phyloP scores from a whole-genome alignment of 2,113 vertebrate species.

The Cygnus atratus region DNA sequence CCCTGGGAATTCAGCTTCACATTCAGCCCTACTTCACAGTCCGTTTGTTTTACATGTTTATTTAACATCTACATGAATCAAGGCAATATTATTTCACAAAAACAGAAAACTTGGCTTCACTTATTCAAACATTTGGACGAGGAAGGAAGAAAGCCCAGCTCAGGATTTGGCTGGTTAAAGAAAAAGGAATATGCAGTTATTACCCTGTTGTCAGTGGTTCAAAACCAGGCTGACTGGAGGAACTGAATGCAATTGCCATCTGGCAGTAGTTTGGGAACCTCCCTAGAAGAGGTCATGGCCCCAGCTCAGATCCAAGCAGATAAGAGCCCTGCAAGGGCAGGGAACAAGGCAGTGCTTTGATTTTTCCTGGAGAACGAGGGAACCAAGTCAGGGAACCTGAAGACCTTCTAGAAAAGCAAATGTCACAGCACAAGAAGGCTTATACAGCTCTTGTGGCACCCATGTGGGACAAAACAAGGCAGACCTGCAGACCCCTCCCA shows the following conservation, averaged over 20 bases:
- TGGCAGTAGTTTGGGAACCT: slow-evolving; percentile 41
- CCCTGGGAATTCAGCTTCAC: slow-evolving; percentile 51
- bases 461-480: background rate
- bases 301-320: slow-evolving; percentile 26
- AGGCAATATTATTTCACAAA: slow-evolving; percentile 54
- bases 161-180: slow-evolving; percentile 30
- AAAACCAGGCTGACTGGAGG: background rate
- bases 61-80: slow-evolving; percentile 58
- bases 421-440: background rate
- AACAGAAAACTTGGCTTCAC: slow-evolving; percentile 40
- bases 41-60: slow-evolving; percentile 46
- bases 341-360: background rate
- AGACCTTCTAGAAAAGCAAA: background rate
- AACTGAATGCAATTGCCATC: slow-evolving; percentile 12
- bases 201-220: slow-evolving; percentile 17
- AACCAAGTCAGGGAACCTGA: background rate
- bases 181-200: slow-evolving; percentile 16
- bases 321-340: background rate
- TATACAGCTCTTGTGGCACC: background rate
- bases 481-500: background rate
- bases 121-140: slow-evolving; percentile 66
- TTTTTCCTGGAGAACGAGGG: background rate
- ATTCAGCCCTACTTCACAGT: background rate
- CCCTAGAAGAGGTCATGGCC: slow-evolving; percentile 17
- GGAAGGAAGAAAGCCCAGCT: slow-evolving; percentile 51